These are phyloP conservation scores for Lycopodina hypogea DNA, from an alignment of 37 sponge, comb jelly and placozoan species.

Conservation along the genomic window DNA sequence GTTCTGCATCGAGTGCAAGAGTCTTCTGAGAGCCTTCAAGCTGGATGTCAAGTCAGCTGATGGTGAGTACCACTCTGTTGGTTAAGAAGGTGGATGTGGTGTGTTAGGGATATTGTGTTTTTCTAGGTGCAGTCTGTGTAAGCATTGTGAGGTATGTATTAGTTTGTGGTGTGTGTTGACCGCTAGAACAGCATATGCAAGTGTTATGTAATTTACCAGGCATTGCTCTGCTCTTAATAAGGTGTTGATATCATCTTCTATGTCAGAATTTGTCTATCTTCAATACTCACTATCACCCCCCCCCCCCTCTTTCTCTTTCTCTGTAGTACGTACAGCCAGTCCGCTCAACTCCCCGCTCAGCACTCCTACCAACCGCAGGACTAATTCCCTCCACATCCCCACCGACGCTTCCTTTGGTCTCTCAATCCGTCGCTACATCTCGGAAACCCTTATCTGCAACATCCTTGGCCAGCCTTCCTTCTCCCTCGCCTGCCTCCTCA, in stretches of 20 bases:
- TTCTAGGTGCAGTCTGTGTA: not conserved
- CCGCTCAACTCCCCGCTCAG: constrained; percentile 40
- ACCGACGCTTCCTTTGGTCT: constrained; percentile 52
- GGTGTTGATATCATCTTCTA: not conserved
- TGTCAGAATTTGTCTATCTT: too few species aligned
- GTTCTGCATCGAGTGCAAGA: constrained; percentile 67
- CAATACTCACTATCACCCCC: too few species aligned
- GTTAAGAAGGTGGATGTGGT: not conserved
- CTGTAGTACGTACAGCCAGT: not conserved
- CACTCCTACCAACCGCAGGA: constrained; percentile 39
- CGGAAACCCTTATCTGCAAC: constrained; percentile 71
- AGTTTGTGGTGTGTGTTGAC: too few species aligned
- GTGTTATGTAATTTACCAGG: too few species aligned
- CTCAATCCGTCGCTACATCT: constrained; percentile 72
- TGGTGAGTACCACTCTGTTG: constrained; percentile 30
- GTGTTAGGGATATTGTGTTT: not conserved
- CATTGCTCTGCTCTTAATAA: too few species aligned
- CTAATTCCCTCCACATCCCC: constrained; percentile 44
- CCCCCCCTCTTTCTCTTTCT: too few species aligned
- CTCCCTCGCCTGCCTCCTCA: constrained; percentile 62
- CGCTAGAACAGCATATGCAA: too few species aligned
- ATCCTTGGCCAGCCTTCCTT: constrained; percentile 76
- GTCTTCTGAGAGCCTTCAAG: constrained; percentile 50
- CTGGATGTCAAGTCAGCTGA: constrained; percentile 39
- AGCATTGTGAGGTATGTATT: too few species aligned